Evolutionary conservation across 1,140 invertebrate genomes (phyloP), one percentile per base, ranked within the genome.

Genomic region (Camponotus vicinus): DNA sequence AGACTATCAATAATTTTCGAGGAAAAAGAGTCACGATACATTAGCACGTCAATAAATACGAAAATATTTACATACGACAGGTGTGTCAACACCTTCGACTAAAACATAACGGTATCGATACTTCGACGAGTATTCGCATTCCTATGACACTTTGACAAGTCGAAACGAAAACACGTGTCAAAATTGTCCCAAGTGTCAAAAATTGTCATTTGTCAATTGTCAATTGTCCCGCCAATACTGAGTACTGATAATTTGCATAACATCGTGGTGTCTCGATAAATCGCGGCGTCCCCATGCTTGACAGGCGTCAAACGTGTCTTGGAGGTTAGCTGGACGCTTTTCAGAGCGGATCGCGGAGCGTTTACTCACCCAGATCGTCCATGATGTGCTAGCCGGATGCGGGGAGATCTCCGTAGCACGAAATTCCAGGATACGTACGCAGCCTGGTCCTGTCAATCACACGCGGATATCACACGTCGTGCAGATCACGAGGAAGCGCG

Each of bases 311-410:
- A 5, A 63, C 21, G 21, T 27, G 27, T 5, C 18, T 88, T 91
- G 59, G 88, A 91, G 91, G 91, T 91, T 91, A 91, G 21, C 57
- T 88, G 9, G 32, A 9, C 67, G 69, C 49, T 52, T 18, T 52
- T 61, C 55, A 18, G 40, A 37, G 34, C n/a, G 8, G 21, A 57
- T 40, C 40, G 2, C 27, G 13, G 8, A 11, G 59, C 27, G 11
- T 55, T 75, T 82, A 90, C 90, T 92, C 85, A 93, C 93, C 93
- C 63, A 93, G 79, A 88, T 93, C 93, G 73, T 93, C 93, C 93
- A 93, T 93, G 40, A 75, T 90, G 55, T 90, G 55, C 37, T 32
- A 27, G 52, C 61, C 42, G 13, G 32, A 55, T 5, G 9, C 3
- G 15, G 15, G n/a, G 21, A n/a, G 21, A 21, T 21, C 55, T 15